Base-by-base conservation (phyloP, 2,797 vertebrate species). In the Sphenopsis melanotis region DNA sequence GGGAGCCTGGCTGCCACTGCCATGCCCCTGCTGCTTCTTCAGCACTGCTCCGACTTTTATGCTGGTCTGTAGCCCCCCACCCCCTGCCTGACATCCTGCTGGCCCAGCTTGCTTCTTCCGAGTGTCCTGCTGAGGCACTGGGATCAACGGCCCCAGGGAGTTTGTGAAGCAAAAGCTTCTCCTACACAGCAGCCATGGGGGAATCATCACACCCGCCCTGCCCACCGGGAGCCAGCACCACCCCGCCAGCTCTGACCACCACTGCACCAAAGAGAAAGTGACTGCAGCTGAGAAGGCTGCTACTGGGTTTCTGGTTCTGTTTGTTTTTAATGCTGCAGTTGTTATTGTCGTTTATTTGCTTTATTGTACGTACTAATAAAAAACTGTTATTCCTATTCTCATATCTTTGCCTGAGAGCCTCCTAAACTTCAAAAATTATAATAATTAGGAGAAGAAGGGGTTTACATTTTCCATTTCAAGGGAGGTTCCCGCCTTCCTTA, bases 11-110 rank as follows among this genome's bases (percentile, higher is more conserved):
- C 21, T 4, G 6, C 53, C 8, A 16, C 42, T 14, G 12, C 34
- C 15, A 10, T 0, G 0, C 12, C 6, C 16, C 4, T 1, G 3
- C 27, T 24, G 20, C 3, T 47, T 37, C 34, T 32, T 19, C 7
- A 3, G 42, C 42, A 12, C 71, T 37, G 21, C 12, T 37, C 15
- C 0, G 0, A 30, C 22, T 14, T 37, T 37, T 32, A 26, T 2
- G 1, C 34, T 26, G 27, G 21, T 36, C 15, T 4, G n/a, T 5
- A 46, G n/a, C 27, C n/a, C 20, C 9, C 1, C 27, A 59, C 2
- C 3, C 12, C 5, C 20, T 47, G 42, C 71, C 34, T 26, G 34
- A 13, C 7, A 3, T 37, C 27, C 16, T 65, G 42, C 32, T 3
- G 0, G 17, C 32, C 23, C 63, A 34, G 63, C 23, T 34, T 34